phyloP scores from a whole-genome alignment of 2,797 vertebrate species.

The Pterois miles region DNA sequence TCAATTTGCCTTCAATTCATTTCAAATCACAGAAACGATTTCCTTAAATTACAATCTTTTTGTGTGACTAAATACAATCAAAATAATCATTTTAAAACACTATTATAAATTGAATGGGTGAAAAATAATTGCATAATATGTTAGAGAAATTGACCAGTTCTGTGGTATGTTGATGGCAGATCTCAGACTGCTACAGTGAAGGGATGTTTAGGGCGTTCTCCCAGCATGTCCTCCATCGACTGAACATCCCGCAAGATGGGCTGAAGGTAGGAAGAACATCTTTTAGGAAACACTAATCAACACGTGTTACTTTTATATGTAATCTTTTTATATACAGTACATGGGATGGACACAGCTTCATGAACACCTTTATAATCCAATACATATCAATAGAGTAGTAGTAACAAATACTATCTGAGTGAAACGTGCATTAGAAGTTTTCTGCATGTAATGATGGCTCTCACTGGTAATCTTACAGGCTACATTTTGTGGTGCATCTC shows the following conservation, averaged over 20 bases:
- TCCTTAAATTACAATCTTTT: background rate
- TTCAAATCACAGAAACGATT: constrained; percentile 9
- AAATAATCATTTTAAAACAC: background rate
- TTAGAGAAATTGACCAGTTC: background rate
- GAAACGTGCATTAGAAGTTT: background rate
- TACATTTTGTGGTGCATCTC: background rate
- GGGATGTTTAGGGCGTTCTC: constrained; percentile 96
- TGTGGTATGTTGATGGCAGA: constrained; percentile 82
- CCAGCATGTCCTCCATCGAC: constrained; percentile 92
- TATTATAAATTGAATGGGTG: background rate
- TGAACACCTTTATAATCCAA: background rate
- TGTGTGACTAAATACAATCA: background rate
- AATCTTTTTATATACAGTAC: background rate
- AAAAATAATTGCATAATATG: background rate
- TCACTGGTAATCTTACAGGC: background rate
- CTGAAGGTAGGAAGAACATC: constrained; percentile 84
- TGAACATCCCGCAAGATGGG: constrained; percentile 86
- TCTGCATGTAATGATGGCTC: background rate
- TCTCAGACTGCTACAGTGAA: constrained; percentile 90
- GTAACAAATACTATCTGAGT: background rate
- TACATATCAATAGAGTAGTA: background rate
- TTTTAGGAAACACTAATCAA: background rate
- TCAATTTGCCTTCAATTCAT: constrained; percentile 15
- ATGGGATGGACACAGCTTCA: background rate
- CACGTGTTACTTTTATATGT: background rate